phyloP scores from a whole-genome alignment of 2,888 invertebrate genomes.

The Pollenia labialis region DNA sequence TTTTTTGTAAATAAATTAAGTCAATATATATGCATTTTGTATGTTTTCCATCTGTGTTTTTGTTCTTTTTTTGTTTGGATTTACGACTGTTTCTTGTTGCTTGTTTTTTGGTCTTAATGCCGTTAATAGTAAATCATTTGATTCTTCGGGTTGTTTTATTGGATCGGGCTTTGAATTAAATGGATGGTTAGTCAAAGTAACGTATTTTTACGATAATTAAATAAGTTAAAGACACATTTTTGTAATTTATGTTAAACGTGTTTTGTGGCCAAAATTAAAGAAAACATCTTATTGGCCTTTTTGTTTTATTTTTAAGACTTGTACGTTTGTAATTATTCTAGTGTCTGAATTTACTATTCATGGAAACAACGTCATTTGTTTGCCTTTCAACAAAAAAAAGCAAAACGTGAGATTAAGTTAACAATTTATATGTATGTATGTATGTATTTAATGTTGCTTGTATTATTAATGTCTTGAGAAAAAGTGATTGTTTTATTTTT shows the following conservation, averaged over 20 bases:
- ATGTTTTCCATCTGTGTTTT: background rate
- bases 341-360: constrained; percentile 20
- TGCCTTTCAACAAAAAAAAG: background rate
- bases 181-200: background rate
- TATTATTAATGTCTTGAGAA: too few relatives aligned
- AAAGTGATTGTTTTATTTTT: constrained; percentile 11
- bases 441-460: background rate
- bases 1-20: constrained; percentile 47
- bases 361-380: background rate
- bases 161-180: background rate
- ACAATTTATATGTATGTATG: background rate
- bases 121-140: constrained; percentile 65
- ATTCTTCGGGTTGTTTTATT: constrained; percentile 9
- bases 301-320: background rate
- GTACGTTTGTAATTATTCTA: constrained; percentile 9
- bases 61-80: constrained; percentile 16
- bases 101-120: constrained; percentile 31
- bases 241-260: constrained; percentile 42
- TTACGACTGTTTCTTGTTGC: constrained; percentile 56
- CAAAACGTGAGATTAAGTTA: constrained; percentile 20
- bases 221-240: constrained; percentile 61
- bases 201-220: constrained; percentile 65
- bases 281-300: background rate
- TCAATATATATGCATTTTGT: constrained; percentile 56
- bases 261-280: constrained; percentile 6